Percentiles rank a stretch among this genome's conserved stretches.
Conservation (phyloP, 1,140 invertebrate genomes). For the Heliconius eleuchia region DNA sequence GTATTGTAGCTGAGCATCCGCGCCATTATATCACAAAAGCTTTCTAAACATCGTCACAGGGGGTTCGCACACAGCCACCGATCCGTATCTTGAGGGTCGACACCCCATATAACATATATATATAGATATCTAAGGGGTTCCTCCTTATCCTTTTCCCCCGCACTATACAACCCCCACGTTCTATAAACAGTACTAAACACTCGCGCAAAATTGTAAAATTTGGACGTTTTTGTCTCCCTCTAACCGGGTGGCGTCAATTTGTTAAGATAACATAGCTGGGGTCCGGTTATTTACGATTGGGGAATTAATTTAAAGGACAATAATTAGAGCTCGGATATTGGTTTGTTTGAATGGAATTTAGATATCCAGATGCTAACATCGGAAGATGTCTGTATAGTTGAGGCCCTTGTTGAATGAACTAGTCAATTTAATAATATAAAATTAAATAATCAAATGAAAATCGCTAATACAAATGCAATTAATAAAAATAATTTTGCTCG, state of each 20-base stretch:
- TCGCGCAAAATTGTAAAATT: conserved; percentile 75
- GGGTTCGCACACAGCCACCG: conserved; percentile 53
- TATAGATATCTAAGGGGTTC: conserved; percentile 71
- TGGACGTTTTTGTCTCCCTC: conserved; percentile 54
- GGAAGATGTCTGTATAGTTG: conserved; percentile 26
- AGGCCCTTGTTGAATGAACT: not conserved
- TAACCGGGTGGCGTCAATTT: conserved; percentile 61
- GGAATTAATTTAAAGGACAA: conserved; percentile 65
- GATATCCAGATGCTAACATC: conserved; percentile 14
- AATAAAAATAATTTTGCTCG: too few relatives aligned
- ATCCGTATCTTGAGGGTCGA: conserved; percentile 66
- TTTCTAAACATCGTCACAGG: conserved; percentile 58
- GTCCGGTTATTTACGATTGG: conserved; percentile 60
- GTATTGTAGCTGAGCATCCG: conserved; percentile 37
- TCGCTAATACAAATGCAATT: too few relatives aligned
- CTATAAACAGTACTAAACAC: conserved; percentile 73
- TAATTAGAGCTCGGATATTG: conserved; percentile 57
- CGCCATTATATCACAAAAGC: conserved; percentile 63
- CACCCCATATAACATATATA: conserved; percentile 56
- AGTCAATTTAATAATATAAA: not conserved
- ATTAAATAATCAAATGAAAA: not conserved
- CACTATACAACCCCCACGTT: conserved; percentile 57
- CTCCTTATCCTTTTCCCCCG: conserved; percentile 68
- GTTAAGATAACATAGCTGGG: conserved; percentile 71
- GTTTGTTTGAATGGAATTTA: conserved; percentile 42